Percentiles rank a stretch among this genome's conserved stretches.
These are phyloP conservation scores for Bugula neritina DNA, from an alignment of 2,888 invertebrate species.

Conservation along the genomic window DNA sequence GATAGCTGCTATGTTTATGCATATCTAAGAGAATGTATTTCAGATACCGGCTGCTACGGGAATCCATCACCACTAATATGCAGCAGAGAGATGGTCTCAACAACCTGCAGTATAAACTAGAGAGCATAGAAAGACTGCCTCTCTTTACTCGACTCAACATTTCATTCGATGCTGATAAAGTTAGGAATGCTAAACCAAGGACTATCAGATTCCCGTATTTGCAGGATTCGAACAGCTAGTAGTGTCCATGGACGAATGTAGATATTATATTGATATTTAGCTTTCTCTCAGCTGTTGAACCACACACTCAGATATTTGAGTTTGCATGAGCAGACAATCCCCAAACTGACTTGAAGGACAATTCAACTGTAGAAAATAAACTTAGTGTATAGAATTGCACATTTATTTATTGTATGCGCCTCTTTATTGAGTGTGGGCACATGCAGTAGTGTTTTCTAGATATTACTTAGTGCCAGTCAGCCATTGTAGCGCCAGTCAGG, in stretches of 20 bases:
- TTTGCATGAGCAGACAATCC: too few species aligned
- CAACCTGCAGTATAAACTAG: neutral
- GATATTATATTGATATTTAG: neutral
- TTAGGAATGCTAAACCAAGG: constrained; percentile 16
- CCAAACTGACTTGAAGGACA: too few species aligned
- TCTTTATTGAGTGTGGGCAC: too few species aligned
- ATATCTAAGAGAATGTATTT: too few species aligned
- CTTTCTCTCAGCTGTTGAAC: neutral
- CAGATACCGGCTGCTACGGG: constrained; percentile 17
- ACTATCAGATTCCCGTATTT: constrained; percentile 18
- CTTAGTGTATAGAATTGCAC: too few species aligned
- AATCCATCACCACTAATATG: constrained; percentile 19
- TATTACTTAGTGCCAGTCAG: too few species aligned
- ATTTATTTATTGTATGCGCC: too few species aligned
- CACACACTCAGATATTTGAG: neutral
- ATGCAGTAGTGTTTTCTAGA: too few species aligned
- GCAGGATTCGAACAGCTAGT: neutral
- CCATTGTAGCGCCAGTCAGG: too few species aligned
- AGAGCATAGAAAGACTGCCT: constrained; percentile 6
- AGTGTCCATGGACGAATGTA: neutral
- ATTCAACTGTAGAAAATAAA: too few species aligned
- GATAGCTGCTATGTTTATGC: too few species aligned
- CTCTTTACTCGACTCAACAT: constrained; percentile 4
- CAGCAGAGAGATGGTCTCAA: constrained; percentile 12
- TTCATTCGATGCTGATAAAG: constrained; percentile 9